Percentiles rank a stretch among this genome's conserved stretches.
Evolutionary conservation across 2,797 vertebrate genomes (phyloP).

Genomic region (Chaetophractus vellerosus): DNA sequence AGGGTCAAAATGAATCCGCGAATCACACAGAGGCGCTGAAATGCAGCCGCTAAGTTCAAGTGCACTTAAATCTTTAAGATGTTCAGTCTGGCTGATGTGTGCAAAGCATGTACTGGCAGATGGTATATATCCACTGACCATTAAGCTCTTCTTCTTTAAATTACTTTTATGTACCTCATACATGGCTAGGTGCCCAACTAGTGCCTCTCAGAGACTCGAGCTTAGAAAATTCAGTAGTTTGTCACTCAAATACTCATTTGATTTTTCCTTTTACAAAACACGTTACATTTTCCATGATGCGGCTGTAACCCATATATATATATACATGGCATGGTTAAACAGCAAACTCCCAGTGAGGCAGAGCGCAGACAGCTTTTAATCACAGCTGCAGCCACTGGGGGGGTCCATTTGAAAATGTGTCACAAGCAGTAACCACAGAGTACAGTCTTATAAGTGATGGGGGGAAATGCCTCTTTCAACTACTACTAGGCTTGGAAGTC

Average conservation of each 20-base stretch:
- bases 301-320: neutral
- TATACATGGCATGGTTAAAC: conserved; percentile 67
- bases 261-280: conserved; percentile 70
- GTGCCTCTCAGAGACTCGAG: conserved; percentile 19
- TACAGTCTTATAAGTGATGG: conserved; percentile 23
- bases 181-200: conserved; percentile 51
- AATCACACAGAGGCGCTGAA: conserved; percentile 31
- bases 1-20: conserved; percentile 35
- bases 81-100: conserved; percentile 67
- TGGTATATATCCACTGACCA: conserved; percentile 64
- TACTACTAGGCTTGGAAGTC: conserved; percentile 59
- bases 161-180: conserved; percentile 61
- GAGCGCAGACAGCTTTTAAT: conserved; percentile 81
- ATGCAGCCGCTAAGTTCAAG: conserved; percentile 68
- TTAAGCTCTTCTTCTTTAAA: conserved; percentile 65
- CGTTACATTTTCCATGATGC: conserved; percentile 49
- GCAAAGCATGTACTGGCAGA: conserved; percentile 39
- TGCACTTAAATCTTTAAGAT: conserved; percentile 74
- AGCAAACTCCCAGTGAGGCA: conserved; percentile 72
- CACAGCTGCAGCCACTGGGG: conserved; percentile 80
- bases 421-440: conserved; percentile 70
- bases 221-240: conserved; percentile 55
- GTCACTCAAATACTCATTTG: conserved; percentile 56
- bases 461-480: conserved; percentile 65
- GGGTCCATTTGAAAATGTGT: conserved; percentile 82